Evolutionary conservation across 2,113 vertebrate genomes (phyloP).

Genomic region (Ursus arctos): DNA sequence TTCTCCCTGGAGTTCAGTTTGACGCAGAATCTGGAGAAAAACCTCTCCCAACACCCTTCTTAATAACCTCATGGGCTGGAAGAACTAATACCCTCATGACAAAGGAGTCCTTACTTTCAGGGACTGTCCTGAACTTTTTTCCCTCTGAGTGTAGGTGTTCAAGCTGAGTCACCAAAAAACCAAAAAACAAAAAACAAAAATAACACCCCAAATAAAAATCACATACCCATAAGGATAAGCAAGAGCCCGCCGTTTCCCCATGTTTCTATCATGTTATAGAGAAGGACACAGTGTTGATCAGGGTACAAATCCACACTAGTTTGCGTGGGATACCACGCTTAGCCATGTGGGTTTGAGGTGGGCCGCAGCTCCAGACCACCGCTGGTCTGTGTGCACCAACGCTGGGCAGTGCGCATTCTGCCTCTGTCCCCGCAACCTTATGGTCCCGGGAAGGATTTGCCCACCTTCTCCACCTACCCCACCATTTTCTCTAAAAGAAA

Average conservation of each 20-base stretch:
- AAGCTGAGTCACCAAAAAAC: neutral
- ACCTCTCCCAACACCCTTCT: neutral
- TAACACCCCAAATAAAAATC: neutral
- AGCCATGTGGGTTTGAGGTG: neutral
- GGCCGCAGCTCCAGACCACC: neutral
- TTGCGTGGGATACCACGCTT: neutral
- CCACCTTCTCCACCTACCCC: neutral
- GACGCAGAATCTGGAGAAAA: neutral
- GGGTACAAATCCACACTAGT: too few relatives aligned
- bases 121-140: neutral
- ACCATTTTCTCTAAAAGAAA: neutral
- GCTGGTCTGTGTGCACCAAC: rapidly evolving
- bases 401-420: rapidly evolving
- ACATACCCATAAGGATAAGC: neutral
- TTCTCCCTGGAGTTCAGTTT: neutral
- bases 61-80: neutral
- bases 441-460: neutral
- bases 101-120: neutral
- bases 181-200: neutral
- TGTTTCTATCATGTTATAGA: neutral
- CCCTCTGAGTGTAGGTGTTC: neutral
- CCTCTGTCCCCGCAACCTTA: neutral
- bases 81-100: neutral
- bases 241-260: neutral
- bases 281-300: neutral